Conservation (phyloP, 2,888 invertebrate genomes). For the Elmis aenea region DNA sequence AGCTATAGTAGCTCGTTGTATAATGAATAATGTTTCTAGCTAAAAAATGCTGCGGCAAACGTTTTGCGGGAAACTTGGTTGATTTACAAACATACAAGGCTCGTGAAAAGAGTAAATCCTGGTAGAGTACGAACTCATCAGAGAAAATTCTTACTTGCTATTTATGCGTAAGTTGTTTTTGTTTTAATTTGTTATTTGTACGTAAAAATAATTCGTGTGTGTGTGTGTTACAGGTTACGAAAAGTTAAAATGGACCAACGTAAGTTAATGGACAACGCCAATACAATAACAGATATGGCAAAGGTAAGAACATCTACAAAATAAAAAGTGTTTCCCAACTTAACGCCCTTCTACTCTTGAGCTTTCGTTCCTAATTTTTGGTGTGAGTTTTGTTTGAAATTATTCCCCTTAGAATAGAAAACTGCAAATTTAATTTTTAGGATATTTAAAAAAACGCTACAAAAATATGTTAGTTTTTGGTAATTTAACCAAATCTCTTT, state of each 20-base stretch:
- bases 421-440: too few relatives aligned
- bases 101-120: constrained; percentile 95
- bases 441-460: too few relatives aligned
- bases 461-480: too few relatives aligned
- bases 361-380: too few relatives aligned
- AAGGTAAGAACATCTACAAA: constrained; percentile 64
- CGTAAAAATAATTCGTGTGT: not conserved
- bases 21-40: constrained; percentile 60
- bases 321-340: too few relatives aligned
- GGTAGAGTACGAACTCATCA: constrained; percentile 96
- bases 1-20: constrained; percentile 3
- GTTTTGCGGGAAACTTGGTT: constrained; percentile 99
- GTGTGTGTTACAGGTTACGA: constrained; percentile 68
- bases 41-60: constrained; percentile 99
- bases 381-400: too few relatives aligned
- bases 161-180: constrained; percentile 84
- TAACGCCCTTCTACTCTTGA: too few relatives aligned
- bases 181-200: not conserved
- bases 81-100: constrained; percentile 98
- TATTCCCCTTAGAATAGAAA: too few relatives aligned
- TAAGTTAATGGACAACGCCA: constrained; percentile 98
- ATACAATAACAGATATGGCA: constrained; percentile 99
- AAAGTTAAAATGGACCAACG: constrained; percentile 99
- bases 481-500: too few relatives aligned
- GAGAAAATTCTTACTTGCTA: constrained; percentile 97